These are phyloP conservation scores for Porites cylindrica DNA, from an alignment of 92 coral and sea anemone species.

Conservation along the genomic window DNA sequence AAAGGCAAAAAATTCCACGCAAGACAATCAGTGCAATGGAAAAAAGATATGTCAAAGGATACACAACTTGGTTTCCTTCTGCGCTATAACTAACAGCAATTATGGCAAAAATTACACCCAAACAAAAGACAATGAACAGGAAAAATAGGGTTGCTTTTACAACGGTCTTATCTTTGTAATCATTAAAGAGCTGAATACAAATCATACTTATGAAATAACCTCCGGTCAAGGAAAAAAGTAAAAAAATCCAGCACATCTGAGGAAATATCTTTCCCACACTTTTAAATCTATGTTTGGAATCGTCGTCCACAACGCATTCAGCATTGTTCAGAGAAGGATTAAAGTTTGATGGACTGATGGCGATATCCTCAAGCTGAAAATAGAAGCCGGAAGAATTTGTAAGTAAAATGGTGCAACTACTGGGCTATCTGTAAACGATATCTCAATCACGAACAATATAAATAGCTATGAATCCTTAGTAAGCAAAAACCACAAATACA, in stretches of 20 bases:
- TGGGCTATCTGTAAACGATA: too few relatives aligned
- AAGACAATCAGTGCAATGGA: background rate
- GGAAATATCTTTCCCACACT: conserved; percentile 5
- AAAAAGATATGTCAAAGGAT: conserved; percentile 5
- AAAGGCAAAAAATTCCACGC: background rate
- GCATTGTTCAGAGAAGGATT: conserved; percentile 50
- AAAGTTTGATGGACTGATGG: background rate
- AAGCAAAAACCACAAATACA: too few relatives aligned
- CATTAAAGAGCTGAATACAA: background rate
- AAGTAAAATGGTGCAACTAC: too few relatives aligned
- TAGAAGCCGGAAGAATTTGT: background rate
- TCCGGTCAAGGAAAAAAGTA: background rate
- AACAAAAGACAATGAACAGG: background rate
- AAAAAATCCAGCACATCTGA: conserved; percentile 21
- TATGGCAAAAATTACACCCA: background rate
- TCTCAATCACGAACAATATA: too few relatives aligned
- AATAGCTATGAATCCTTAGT: too few relatives aligned
- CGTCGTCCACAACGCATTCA: conserved; percentile 45
- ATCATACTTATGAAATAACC: background rate
- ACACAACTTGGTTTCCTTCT: background rate
- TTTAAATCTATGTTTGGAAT: background rate
- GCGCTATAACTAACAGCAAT: background rate
- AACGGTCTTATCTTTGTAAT: background rate
- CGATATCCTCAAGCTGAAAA: conserved; percentile 58
- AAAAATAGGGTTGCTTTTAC: background rate